These are phyloP conservation scores for Pituophis catenifer DNA, from an alignment of 2,113 vertebrate genomes.

Conservation along the genomic window DNA sequence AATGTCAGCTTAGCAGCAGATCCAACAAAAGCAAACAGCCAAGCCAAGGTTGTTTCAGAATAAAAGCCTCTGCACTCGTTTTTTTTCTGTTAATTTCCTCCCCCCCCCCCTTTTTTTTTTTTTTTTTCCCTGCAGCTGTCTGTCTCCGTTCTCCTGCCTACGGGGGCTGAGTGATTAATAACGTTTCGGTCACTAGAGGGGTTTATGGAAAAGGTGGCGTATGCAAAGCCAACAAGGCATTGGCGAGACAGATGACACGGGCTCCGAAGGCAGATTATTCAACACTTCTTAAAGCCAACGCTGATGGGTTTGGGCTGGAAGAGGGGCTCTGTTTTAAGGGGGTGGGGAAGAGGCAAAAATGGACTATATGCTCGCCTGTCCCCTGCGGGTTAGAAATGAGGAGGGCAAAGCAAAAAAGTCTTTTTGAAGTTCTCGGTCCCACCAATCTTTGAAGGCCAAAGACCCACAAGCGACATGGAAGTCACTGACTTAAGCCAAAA, in stretches of 20 bases:
- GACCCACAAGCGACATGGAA: not conserved
- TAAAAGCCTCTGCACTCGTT: constrained; percentile 66
- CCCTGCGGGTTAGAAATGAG: constrained; percentile 19
- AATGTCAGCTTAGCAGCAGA: constrained; percentile 74
- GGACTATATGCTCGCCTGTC: constrained; percentile 21
- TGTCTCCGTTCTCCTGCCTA: constrained; percentile 44
- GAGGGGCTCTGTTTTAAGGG: not conserved
- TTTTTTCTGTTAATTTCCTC: not conserved
- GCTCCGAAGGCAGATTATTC: not conserved
- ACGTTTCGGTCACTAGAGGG: constrained; percentile 39
- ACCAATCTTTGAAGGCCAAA: constrained; percentile 6
- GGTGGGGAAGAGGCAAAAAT: not conserved
- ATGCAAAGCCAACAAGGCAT: not conserved
- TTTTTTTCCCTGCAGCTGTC: constrained; percentile 26
- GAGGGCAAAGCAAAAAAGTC: constrained; percentile 37
- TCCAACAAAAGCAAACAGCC: constrained; percentile 78
- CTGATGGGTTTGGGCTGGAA: constrained; percentile 28
- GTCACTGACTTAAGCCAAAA: not conserved
- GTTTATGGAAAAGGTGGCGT: constrained; percentile 33
- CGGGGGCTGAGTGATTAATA: constrained; percentile 49
- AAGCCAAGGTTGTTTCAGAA: constrained; percentile 68
- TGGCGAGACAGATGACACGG: not conserved
- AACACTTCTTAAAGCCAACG: constrained; percentile 32
- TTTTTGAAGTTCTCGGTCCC: not conserved
- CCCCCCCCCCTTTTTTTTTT: not conserved